These are phyloP conservation scores for Siphamia tubifer DNA, from an alignment of 2,113 vertebrate species.

Conservation along the genomic window DNA sequence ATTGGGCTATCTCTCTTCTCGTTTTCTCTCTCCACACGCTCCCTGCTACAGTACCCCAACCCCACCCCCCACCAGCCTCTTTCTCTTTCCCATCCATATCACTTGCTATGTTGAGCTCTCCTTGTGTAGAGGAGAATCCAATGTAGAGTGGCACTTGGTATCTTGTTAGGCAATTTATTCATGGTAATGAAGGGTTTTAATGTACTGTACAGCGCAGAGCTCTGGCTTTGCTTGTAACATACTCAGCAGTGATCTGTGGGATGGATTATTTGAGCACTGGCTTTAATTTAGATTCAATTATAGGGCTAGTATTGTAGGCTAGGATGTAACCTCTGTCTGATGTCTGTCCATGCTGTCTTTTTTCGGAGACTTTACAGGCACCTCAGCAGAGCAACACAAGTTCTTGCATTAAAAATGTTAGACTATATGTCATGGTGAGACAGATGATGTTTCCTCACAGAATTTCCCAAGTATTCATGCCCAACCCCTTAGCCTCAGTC, in stretches of 20 bases:
- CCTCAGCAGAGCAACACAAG: constrained; percentile 1
- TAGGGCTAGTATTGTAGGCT: constrained; percentile 3
- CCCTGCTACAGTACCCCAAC: background rate
- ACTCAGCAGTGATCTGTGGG: constrained; percentile 43
- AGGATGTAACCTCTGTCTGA: constrained; percentile 53
- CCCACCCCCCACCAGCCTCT: constrained; percentile 37
- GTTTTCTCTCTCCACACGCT: constrained; percentile 32
- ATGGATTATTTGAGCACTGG: constrained; percentile 44
- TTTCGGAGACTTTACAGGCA: constrained; percentile 3
- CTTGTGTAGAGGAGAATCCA: constrained; percentile 31
- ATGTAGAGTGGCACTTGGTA: constrained; percentile 57
- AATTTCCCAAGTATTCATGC: constrained; percentile 15
- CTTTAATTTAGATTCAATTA: constrained; percentile 62
- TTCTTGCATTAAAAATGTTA: background rate
- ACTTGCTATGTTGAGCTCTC: constrained; percentile 31
- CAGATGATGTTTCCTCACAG: background rate
- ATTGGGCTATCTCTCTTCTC: constrained; percentile 52
- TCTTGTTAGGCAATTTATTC: constrained; percentile 63
- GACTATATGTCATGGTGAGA: background rate
- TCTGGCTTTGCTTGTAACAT: constrained; percentile 36
- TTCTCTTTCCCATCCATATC: constrained; percentile 26
- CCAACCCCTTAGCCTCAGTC: background rate
- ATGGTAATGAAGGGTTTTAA: constrained; percentile 60
- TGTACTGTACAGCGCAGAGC: constrained; percentile 28
- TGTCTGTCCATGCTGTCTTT: constrained; percentile 18